Percentiles rank a stretch among this genome's conserved stretches.
Evolutionary conservation across 1,140 invertebrate genomes (phyloP).

Genomic region (Platorchestia sp.): DNA sequence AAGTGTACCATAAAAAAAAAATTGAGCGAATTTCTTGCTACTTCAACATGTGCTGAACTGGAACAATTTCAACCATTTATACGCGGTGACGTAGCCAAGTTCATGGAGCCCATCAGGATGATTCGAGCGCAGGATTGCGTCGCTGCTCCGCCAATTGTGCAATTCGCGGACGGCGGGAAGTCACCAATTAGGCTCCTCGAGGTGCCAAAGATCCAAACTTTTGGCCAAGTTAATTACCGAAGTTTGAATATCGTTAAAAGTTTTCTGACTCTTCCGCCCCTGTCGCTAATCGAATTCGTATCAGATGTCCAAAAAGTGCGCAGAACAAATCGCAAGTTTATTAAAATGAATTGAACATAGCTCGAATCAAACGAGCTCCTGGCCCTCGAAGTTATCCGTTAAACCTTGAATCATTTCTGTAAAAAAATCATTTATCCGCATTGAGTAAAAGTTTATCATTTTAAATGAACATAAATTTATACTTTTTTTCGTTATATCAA

Average conservation of each 20-base stretch:
- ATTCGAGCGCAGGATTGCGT: not conserved
- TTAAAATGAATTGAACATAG: not conserved
- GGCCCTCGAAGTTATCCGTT: not conserved
- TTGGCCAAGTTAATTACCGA: not conserved
- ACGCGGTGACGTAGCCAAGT: too few species aligned
- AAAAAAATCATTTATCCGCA: not conserved
- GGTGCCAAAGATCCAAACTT: conserved; percentile 13
- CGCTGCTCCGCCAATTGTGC: not conserved
- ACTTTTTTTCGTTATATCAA: not conserved
- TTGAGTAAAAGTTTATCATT: not conserved
- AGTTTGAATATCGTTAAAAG: not conserved
- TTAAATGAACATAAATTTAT: not conserved
- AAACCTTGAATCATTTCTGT: not conserved
- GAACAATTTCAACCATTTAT: too few species aligned
- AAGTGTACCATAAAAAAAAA: too few species aligned
- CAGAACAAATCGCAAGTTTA: conserved; percentile 58
- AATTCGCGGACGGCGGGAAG: not conserved
- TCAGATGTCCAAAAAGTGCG: not conserved
- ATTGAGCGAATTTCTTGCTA: too few species aligned
- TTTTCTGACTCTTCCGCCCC: not conserved
- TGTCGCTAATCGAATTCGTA: conserved; percentile 11
- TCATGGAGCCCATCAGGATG: not conserved
- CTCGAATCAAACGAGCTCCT: not conserved
- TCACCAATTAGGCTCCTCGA: not conserved
- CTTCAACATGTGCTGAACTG: too few species aligned